A percentile compares a stretch with the other conserved stretches of the same genome.
phyloP scores from a whole-genome alignment of 2,888 invertebrate genomes.

The Ochropleura plecta region DNA sequence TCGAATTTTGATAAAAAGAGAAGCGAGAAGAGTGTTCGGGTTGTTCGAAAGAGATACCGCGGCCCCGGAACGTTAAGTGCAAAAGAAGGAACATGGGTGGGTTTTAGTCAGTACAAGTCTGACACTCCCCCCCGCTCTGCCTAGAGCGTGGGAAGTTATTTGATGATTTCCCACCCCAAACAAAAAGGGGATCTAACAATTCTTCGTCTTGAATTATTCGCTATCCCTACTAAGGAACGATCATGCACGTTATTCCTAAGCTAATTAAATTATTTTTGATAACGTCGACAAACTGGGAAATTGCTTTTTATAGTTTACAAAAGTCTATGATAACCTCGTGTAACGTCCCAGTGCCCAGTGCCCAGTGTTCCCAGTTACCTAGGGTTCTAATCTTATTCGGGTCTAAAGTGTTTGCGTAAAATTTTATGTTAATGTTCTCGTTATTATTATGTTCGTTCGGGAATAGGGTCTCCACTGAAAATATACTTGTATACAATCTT shows the following conservation, averaged over 20 bases:
- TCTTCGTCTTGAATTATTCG: background rate
- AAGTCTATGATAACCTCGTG: slow-evolving; percentile 28
- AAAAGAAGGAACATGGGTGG: too few relatives aligned
- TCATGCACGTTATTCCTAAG: background rate
- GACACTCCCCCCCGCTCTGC: too few relatives aligned
- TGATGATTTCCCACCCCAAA: too few relatives aligned
- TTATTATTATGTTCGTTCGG: slow-evolving; percentile 62
- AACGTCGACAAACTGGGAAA: slow-evolving; percentile 11
- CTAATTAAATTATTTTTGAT: background rate
- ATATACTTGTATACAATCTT: background rate
- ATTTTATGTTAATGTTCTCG: slow-evolving; percentile 63
- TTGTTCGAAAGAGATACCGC: too few relatives aligned
- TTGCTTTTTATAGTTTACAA: slow-evolving; percentile 32
- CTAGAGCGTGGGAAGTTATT: too few relatives aligned
- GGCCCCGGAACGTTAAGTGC: too few relatives aligned
- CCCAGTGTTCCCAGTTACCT: slow-evolving; percentile 33
- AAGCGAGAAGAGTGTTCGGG: too few relatives aligned
- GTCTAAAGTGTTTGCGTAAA: slow-evolving; percentile 65
- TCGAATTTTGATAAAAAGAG: too few relatives aligned
- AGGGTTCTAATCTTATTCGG: slow-evolving; percentile 62
- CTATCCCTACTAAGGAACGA: background rate
- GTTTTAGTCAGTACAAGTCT: too few relatives aligned
- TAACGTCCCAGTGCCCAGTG: slow-evolving; percentile 13
- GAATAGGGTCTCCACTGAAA: slow-evolving; percentile 40
- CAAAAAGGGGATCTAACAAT: background rate